Conservation (phyloP, 2,888 invertebrate species). For the Ethmia dodecea region DNA sequence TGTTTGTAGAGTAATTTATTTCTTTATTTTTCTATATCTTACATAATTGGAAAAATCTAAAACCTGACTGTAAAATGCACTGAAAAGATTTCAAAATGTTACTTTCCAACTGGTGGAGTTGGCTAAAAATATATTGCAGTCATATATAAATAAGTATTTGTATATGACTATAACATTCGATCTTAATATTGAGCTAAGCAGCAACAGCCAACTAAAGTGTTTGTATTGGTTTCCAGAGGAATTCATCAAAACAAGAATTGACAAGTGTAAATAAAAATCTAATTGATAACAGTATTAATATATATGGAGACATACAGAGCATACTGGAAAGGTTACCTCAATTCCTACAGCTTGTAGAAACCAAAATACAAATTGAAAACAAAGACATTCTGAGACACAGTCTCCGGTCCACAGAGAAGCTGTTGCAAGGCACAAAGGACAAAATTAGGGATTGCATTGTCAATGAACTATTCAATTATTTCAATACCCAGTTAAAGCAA, state of each 20-base stretch:
- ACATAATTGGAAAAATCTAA: no score
- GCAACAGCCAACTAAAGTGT: no score
- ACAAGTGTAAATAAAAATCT: conserved; percentile 49
- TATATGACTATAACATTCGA: no score
- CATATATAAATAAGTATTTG: no score
- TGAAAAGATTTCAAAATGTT: no score
- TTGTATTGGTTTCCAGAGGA: conserved; percentile 48
- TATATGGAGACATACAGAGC: conserved; percentile 49
- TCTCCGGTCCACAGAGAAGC: conserved; percentile 41
- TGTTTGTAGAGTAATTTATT: no score
- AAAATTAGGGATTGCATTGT: conserved; percentile 60
- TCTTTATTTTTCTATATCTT: no score
- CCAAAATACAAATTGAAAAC: conserved; percentile 38
- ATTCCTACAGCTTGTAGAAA: conserved; percentile 41
- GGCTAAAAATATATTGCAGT: no score
- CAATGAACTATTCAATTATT: conserved; percentile 52
- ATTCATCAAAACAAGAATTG: conserved; percentile 39
- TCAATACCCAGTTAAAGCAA: conserved; percentile 82
- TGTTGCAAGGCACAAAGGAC: conserved; percentile 36
- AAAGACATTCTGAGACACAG: conserved; percentile 43
- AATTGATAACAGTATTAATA: conserved; percentile 56
- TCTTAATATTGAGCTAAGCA: no score
- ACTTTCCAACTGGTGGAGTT: no score
- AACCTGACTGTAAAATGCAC: no score
- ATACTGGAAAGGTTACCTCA: conserved; percentile 45